Percentiles rank a stretch among this genome's conserved stretches.
phyloP scores from a whole-genome alignment of 2,113 vertebrate genomes.

The Rhombomys opimus region DNA sequence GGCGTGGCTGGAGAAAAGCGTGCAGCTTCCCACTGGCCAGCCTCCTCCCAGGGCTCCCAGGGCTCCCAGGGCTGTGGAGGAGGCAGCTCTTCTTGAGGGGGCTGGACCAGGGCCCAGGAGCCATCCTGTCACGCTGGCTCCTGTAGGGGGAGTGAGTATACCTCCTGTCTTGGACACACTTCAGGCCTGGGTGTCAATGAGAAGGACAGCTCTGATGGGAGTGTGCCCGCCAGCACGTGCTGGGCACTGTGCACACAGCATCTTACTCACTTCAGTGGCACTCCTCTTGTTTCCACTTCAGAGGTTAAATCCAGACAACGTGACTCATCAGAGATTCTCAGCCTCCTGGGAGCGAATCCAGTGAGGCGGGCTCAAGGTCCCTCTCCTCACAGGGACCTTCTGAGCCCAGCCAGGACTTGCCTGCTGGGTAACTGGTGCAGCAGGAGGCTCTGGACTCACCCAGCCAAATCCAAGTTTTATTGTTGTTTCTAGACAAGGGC shows the following conservation, averaged over 20 bases:
- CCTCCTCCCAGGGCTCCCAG: neutral
- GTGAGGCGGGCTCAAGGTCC: rapidly evolving
- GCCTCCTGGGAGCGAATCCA: neutral
- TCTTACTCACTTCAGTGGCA: neutral
- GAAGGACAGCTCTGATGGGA: neutral
- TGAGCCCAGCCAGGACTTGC: rapidly evolving
- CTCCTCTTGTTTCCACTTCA: neutral
- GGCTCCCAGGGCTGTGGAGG: too few species aligned
- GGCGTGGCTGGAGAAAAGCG: neutral
- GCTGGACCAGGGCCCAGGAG: neutral
- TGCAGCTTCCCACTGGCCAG: too few species aligned
- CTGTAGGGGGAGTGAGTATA: rapidly evolving
- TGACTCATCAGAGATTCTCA: neutral
- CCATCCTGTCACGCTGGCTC: rapidly evolving
- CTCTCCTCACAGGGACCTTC: neutral
- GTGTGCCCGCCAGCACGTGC: neutral
- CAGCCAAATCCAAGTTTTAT: neutral
- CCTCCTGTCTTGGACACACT: neutral
- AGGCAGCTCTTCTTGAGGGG: rapidly evolving
- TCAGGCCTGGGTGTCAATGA: neutral
- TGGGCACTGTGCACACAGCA: rapidly evolving
- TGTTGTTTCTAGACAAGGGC: neutral
- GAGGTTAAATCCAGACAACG: neutral
- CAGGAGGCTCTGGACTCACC: neutral
- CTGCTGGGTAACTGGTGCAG: neutral